Base-by-base conservation (phyloP, 2,888 invertebrate species). In the Agrotis exclamationis region DNA sequence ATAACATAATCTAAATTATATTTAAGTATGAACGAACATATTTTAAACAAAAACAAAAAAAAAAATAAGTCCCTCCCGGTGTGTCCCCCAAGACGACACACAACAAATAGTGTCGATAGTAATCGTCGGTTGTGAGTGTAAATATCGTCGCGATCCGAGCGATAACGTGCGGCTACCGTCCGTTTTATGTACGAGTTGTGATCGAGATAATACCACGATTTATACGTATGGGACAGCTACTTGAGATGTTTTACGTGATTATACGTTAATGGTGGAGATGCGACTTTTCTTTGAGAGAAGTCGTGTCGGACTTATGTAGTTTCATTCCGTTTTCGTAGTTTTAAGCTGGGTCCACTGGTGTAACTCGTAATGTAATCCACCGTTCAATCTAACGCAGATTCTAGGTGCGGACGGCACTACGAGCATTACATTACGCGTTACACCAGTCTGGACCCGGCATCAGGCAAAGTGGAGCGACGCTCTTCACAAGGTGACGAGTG, bases 191-290 rank as follows among this genome's bases (percentile, higher is more conserved):
- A 86, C 89, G 88, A 87, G 87, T 85, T 75, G 83, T 83, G 90
- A 95, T 95, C 94, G 90, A 88, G 95, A 95, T 95, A 94, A 86
- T 85, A 84, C 80, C 79, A 86, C 87, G 92, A 95, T 95, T 95
- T 95, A 95, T 93, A 85, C 83, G 88, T 87, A 83, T 79, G 79
- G 83, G 85, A 85, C 82, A 85, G 89, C 91, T 91, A 90, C 92
- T 94, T 92, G 92, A 93, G 92, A 93, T 92, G 91, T 92, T 89
- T 86, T 74, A 67, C 72, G 66, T 71, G 86, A 81, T 82, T 80
- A 83, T 85, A 22, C 7, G 1, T 33, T 14, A 28, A n/a, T 16
- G 72, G 24, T 48, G 48, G 58, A 72, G 78, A 85, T 72, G 71
- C 59, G 76, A 76, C 78, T 18, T 11, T 33, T 13, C 24, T 24